Percentiles rank a stretch among this genome's conserved stretches.
Conservation (phyloP, 2,797 vertebrate genomes). For the Merluccius polli region DNA sequence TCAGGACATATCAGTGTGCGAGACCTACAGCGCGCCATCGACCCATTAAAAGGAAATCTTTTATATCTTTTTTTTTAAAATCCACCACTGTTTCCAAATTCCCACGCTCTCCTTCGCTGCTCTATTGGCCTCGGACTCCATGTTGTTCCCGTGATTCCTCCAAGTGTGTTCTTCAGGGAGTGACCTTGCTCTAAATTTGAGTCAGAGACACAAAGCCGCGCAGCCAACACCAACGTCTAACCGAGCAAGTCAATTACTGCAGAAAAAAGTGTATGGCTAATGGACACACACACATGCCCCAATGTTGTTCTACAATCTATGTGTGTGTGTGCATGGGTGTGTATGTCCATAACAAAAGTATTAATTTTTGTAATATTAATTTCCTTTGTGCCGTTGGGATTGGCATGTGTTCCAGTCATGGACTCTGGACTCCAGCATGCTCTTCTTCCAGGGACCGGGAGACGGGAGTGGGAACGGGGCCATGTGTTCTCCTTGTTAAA, state of each 20-base stretch:
- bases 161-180: constrained; percentile 31
- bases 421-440: background rate
- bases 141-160: constrained; percentile 44
- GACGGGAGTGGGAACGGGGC: background rate
- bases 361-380: background rate
- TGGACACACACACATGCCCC: constrained; percentile 7
- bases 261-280: constrained; percentile 13
- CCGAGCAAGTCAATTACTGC: constrained; percentile 28
- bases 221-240: constrained; percentile 38
- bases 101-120: background rate
- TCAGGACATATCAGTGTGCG: no score
- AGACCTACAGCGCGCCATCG: no score
- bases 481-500: constrained; percentile 3
- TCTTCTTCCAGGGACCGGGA: constrained; percentile 1
- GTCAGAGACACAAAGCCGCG: constrained; percentile 41
- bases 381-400: background rate
- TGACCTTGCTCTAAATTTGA: constrained; percentile 61
- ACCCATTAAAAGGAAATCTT: background rate
- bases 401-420: background rate
- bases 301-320: background rate
- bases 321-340: background rate
- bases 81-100: background rate
- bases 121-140: background rate
- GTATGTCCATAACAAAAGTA: background rate
- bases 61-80: background rate